Base-by-base conservation (phyloP, 2,888 invertebrate species). In the Holacanthella duospinosa region DNA sequence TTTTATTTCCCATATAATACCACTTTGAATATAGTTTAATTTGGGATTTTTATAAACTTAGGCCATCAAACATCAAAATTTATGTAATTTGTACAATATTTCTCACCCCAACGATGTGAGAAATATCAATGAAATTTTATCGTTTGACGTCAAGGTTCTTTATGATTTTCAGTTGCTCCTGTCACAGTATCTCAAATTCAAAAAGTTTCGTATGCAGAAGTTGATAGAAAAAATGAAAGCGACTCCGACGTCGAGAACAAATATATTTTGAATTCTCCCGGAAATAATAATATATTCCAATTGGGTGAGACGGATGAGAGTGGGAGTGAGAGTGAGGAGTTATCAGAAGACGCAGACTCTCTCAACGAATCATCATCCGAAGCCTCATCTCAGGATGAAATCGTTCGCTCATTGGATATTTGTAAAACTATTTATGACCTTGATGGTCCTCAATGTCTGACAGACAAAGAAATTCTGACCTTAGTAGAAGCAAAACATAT, bases 401-500 rank as follows among this genome's bases (percentile, higher is more conserved):
- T 36, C 36, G 16, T 36, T 16, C 12, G 59, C 12, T 29, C 54
- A 56, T 4, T 56, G 6, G 61, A 55, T 2, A 56, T 36, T 24
- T 55, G 55, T 25, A 27, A 58, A 19, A 29, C 21, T 2, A 56
- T 61, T 26, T 61, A 43, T 43, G 21, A 43, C 1, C 25, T 1
- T 3, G 48, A 59, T 16, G 60, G 62, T 24, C 28, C 58, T 1
- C 24, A 25, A 24, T 43, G 36, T 25, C 75, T 95, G 16, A 86
- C 85, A 24, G 93, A 96, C 74, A 85, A 85, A 58, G 96, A 96
- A 80, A 84, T 96, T 0, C 82, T 89, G 2, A 79, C 84, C 75
- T 80, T 96, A 60, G 89, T 96, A 0, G 85, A 87, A 73, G 83
- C 84, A 61, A 88, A 88, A 60, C 84, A 88, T 73, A 88, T 96